A percentile compares a stretch with the other conserved stretches of the same genome.
Conservation (phyloP, 2,888 invertebrate genomes). For the Rhagophthalmus giganteus region DNA sequence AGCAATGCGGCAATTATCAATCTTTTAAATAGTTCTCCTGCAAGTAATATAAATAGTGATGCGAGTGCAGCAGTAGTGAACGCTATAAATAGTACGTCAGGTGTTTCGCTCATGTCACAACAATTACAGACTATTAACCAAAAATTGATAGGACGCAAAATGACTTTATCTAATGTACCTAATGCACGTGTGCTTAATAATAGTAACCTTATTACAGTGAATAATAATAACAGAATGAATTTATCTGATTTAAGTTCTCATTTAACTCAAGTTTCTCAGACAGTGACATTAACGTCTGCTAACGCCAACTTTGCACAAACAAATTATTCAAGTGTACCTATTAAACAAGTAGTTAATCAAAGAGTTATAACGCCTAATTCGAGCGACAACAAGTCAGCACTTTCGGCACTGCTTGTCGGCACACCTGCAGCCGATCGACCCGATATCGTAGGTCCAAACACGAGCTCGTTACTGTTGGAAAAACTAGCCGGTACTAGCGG, state of each 20-base stretch:
- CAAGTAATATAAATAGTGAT: constrained; percentile 60
- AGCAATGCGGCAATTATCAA: constrained; percentile 77
- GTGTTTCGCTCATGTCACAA: constrained; percentile 46
- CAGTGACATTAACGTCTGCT: constrained; percentile 51
- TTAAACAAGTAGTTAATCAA: constrained; percentile 45
- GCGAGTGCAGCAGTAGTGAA: constrained; percentile 63
- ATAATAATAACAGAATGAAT: constrained; percentile 47
- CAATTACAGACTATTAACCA: constrained; percentile 49
- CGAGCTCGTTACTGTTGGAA: constrained; percentile 58
- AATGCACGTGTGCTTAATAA: constrained; percentile 54
- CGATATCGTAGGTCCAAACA: constrained; percentile 59
- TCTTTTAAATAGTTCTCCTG: constrained; percentile 76
- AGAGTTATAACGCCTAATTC: constrained; percentile 30
- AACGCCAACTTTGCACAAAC: constrained; percentile 48
- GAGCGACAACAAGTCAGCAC: constrained; percentile 53
- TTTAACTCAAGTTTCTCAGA: constrained; percentile 43
- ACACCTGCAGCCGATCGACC: constrained; percentile 64
- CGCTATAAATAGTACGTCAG: constrained; percentile 49
- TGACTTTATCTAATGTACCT: constrained; percentile 60
- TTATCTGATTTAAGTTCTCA: constrained; percentile 43
- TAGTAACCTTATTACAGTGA: constrained; percentile 53
- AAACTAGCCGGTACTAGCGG: constrained; percentile 58
- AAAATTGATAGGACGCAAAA: constrained; percentile 59
- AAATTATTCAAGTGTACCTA: constrained; percentile 48
- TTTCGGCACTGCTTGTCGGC: constrained; percentile 63